Evolutionary conservation across 2,797 vertebrate genomes (phyloP).

Genomic region (Crocidura indochinensis): DNA sequence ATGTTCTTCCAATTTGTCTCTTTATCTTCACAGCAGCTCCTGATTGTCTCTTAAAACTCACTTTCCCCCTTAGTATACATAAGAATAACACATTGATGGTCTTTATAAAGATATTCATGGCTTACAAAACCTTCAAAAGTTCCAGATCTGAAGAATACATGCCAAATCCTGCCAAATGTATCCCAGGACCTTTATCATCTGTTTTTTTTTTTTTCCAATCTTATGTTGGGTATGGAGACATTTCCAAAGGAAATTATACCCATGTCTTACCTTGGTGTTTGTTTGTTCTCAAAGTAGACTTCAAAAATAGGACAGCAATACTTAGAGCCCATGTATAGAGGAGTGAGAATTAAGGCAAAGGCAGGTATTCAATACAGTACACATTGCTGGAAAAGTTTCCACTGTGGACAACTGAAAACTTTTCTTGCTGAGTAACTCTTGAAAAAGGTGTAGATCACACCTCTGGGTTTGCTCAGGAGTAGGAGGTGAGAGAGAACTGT

Average conservation of each 20-base stretch:
- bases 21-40: background rate
- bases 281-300: background rate
- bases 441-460: background rate
- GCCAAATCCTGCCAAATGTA: background rate
- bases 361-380: background rate
- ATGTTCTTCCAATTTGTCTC: too few relatives aligned
- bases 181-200: background rate
- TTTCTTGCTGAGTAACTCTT: background rate
- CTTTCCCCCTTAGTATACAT: background rate
- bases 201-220: conserved; percentile 31
- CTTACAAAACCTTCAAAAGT: conserved; percentile 38
- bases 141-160: background rate
- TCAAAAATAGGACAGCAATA: background rate
- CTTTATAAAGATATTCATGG: background rate
- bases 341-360: background rate
- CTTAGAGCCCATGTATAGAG: background rate
- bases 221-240: background rate
- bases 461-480: background rate
- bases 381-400: background rate
- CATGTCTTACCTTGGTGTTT: background rate
- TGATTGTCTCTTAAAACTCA: background rate
- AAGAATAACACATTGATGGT: background rate
- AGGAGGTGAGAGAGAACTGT: background rate
- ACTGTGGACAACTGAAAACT: background rate
- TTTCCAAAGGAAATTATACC: conserved; percentile 15